These are phyloP conservation scores for Nyleta sp. DNA, from an alignment of 2,888 invertebrate genomes.

Conservation along the genomic window DNA sequence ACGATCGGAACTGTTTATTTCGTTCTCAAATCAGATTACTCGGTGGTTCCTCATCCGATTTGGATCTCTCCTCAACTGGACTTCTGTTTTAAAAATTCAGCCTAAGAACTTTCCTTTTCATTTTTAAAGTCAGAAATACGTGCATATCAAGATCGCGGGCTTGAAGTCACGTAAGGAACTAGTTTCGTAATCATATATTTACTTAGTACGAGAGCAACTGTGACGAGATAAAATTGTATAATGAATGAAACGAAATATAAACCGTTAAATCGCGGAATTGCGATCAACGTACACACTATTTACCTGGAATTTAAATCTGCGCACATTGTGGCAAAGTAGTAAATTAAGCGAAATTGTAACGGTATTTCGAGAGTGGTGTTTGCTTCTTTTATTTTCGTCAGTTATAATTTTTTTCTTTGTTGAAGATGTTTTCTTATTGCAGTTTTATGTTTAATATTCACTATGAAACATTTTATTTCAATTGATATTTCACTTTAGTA, in stretches of 20 bases:
- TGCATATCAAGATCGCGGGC: slow-evolving; percentile 51
- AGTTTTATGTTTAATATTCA: too few species aligned
- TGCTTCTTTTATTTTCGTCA: background rate
- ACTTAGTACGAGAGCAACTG: slow-evolving; percentile 48
- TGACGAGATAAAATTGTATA: slow-evolving; percentile 59
- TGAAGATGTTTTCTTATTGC: slow-evolving; percentile 2
- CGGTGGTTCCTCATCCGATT: slow-evolving; percentile 35
- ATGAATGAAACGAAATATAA: slow-evolving; percentile 54
- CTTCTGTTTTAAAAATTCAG: slow-evolving; percentile 34
- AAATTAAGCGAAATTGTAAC: slow-evolving; percentile 30
- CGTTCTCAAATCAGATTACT: slow-evolving; percentile 26
- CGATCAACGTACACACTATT: slow-evolving; percentile 41
- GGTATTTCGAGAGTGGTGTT: slow-evolving; percentile 5
- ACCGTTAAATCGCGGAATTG: slow-evolving; percentile 44
- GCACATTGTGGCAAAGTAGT: background rate
- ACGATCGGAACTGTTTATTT: slow-evolving; percentile 12
- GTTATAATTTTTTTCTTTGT: background rate
- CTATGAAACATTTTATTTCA: too few species aligned
- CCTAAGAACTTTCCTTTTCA: slow-evolving; percentile 48
- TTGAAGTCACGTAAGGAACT: slow-evolving; percentile 57
- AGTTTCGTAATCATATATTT: slow-evolving; percentile 51
- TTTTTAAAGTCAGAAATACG: slow-evolving; percentile 41
- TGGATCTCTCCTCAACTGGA: slow-evolving; percentile 25
- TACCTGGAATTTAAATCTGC: slow-evolving; percentile 30
- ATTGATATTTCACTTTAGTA: too few species aligned